Evolutionary conservation across 2,797 vertebrate genomes (phyloP).

Genomic region (Macropus fuliginosus): DNA sequence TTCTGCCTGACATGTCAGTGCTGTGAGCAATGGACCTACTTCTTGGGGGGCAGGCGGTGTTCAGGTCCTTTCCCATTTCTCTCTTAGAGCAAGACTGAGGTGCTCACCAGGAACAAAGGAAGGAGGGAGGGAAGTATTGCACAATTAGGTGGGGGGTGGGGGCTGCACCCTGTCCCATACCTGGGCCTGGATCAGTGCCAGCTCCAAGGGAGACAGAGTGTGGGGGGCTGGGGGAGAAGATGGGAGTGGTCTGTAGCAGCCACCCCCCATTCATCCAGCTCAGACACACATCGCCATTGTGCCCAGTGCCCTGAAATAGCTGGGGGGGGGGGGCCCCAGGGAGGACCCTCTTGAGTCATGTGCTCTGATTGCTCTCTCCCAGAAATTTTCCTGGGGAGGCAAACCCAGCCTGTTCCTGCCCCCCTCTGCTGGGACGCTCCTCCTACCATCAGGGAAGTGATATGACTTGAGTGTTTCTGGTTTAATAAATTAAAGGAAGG

Average conservation of each 20-base stretch:
- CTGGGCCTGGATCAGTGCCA: not conserved
- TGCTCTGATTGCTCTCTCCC: not conserved
- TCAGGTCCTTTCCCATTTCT: not conserved
- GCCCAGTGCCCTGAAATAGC: not conserved
- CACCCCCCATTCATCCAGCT: not conserved
- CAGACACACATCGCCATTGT: not conserved
- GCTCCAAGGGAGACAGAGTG: not conserved
- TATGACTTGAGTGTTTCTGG: constrained; percentile 79
- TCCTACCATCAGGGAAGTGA: constrained; percentile 77
- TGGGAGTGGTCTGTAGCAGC: constrained; percentile 9
- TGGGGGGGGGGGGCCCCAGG: not conserved
- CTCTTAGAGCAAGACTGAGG: not conserved
- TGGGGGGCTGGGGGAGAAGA: not conserved
- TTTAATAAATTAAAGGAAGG: constrained; percentile 83
- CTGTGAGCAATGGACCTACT: constrained; percentile 42
- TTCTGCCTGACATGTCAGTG: not conserved
- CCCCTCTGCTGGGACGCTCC: constrained; percentile 68
- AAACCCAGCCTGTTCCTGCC: constrained; percentile 5
- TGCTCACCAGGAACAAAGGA: not conserved
- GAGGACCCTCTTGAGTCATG: not conserved
- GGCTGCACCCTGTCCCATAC: not conserved
- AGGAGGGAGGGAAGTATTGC: constrained; percentile 48
- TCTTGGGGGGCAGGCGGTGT: not conserved
- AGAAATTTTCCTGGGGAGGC: constrained; percentile 49
- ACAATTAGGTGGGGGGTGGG: not conserved